Conservation (phyloP, 2,797 vertebrate species). For the Etheostoma perlongum region DNA sequence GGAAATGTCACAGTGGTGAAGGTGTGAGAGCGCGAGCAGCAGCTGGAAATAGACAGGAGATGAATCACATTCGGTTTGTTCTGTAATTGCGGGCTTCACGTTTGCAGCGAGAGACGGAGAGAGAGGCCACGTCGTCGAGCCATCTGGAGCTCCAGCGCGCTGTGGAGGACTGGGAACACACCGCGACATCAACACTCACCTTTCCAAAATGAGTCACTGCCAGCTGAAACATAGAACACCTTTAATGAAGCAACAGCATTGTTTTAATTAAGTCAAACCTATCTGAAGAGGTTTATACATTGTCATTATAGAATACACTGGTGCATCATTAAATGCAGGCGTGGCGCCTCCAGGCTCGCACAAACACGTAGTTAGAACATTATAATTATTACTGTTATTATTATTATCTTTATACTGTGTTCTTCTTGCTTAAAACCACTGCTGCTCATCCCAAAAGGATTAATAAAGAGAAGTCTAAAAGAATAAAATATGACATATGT, state of each 20-base stretch:
- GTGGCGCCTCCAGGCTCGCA: too few species aligned
- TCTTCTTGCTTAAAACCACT: too few species aligned
- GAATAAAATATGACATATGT: too few species aligned
- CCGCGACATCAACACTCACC: slow-evolving; percentile 35
- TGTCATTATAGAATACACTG: too few species aligned
- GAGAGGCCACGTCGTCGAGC: not conserved
- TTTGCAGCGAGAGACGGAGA: slow-evolving; percentile 19
- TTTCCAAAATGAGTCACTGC: slow-evolving; percentile 31
- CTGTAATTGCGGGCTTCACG: slow-evolving; percentile 50
- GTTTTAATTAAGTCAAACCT: not conserved
- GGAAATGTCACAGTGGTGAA: slow-evolving; percentile 29
- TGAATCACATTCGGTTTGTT: slow-evolving; percentile 52
- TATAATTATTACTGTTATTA: too few species aligned
- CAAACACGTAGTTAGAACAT: too few species aligned
- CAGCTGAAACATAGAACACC: slow-evolving; percentile 35
- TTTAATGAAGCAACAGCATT: slow-evolving; percentile 5
- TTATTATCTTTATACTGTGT: too few species aligned
- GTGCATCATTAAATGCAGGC: too few species aligned
- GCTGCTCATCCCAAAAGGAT: too few species aligned
- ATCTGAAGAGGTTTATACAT: too few species aligned
- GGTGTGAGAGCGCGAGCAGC: slow-evolving; percentile 53
- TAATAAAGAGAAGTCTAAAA: too few species aligned
- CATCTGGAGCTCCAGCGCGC: slow-evolving; percentile 60
- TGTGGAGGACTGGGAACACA: slow-evolving; percentile 17
- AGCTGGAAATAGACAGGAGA: slow-evolving; percentile 68